Evolutionary conservation across 2,888 invertebrate genomes (phyloP).

Genomic region (Euproctis similis): DNA sequence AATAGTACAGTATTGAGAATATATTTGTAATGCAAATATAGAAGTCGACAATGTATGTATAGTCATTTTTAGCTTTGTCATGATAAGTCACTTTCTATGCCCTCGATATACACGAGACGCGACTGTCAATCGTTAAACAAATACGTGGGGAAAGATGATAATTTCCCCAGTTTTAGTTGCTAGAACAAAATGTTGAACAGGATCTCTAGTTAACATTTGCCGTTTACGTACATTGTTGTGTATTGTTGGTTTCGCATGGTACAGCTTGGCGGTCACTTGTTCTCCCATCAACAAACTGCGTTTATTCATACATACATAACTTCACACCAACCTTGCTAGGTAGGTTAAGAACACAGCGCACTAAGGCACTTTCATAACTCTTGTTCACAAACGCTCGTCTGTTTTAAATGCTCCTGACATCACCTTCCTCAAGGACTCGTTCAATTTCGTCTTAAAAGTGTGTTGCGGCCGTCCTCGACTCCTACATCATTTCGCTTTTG

Average conservation of each 20-base stretch:
- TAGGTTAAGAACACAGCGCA: too few relatives aligned
- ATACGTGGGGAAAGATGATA: slow-evolving; percentile 50
- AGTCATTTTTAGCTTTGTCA: slow-evolving; percentile 62
- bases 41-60: slow-evolving; percentile 37
- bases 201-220: slow-evolving; percentile 32
- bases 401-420: too few relatives aligned
- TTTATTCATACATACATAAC: too few relatives aligned
- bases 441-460: too few relatives aligned
- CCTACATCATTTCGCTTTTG: too few relatives aligned
- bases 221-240: slow-evolving; percentile 10
- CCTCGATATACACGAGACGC: slow-evolving; percentile 45
- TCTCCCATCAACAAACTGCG: slow-evolving; percentile 22
- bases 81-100: slow-evolving; percentile 60
- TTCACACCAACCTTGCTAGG: too few relatives aligned
- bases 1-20: too few relatives aligned
- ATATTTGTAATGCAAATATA: slow-evolving; percentile 59
- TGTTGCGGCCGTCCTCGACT: too few relatives aligned
- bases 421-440: too few relatives aligned
- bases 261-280: slow-evolving; percentile 18
- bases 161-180: slow-evolving; percentile 31
- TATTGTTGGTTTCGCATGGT: too few relatives aligned
- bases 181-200: slow-evolving; percentile 21
- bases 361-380: too few relatives aligned
- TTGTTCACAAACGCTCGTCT: too few relatives aligned
- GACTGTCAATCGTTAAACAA: slow-evolving; percentile 51